Conservation (phyloP, 2,113 vertebrate species). For the Glareola pratincola region DNA sequence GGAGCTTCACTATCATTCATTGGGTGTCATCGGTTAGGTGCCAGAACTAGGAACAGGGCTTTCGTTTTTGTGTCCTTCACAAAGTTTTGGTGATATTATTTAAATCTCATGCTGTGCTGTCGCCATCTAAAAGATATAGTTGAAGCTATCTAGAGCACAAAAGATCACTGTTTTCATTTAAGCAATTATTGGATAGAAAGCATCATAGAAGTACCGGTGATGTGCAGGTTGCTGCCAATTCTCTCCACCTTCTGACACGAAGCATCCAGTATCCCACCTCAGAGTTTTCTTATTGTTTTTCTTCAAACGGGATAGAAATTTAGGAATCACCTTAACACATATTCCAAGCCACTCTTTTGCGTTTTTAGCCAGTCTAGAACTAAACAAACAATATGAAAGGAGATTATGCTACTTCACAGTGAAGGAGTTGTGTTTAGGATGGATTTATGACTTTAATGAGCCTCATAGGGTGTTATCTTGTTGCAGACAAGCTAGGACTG, state of each 20-base stretch:
- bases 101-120: background rate
- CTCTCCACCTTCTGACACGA: background rate
- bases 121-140: background rate
- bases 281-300: background rate
- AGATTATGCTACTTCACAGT: background rate
- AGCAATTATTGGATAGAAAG: background rate
- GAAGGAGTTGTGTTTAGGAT: background rate
- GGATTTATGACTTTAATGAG: background rate
- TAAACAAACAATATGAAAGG: background rate
- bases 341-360: background rate
- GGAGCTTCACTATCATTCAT: background rate
- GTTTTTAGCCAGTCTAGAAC: background rate
- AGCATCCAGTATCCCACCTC: background rate
- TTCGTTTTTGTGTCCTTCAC: background rate
- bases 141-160: background rate
- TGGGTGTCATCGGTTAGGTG: background rate
- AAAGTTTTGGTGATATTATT: background rate
- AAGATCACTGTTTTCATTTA: background rate
- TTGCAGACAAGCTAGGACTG: background rate
- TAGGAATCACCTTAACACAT: background rate
- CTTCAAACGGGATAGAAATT: background rate
- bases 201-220: rapidly evolving
- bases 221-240: background rate
- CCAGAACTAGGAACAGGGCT: background rate
- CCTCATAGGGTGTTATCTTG: background rate